Percentiles rank a stretch among this genome's conserved stretches.
Conservation (phyloP, 2,888 invertebrate species). For the Pseudoips prasinana region DNA sequence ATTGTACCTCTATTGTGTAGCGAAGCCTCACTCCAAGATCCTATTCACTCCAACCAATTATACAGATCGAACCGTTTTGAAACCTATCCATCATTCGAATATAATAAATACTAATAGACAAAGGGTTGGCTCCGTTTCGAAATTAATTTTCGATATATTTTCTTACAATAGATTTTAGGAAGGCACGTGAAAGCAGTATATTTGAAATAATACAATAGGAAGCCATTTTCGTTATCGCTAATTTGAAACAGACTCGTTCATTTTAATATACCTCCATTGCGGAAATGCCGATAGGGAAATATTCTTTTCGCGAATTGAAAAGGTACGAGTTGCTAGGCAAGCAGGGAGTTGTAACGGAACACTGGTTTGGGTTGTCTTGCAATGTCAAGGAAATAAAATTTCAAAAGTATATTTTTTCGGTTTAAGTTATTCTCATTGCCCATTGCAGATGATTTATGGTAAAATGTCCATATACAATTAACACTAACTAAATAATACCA, state of each 20-base stretch:
- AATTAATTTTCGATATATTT: constrained; percentile 27
- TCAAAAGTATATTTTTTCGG: no score
- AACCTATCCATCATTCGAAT: constrained; percentile 44
- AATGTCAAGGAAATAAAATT: no score
- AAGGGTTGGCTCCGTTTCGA: constrained; percentile 28
- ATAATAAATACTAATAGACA: constrained; percentile 40
- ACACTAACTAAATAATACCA: no score
- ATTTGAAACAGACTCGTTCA: constrained; percentile 25
- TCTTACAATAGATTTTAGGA: constrained; percentile 16
- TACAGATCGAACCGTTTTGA: constrained; percentile 47
- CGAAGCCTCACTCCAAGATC: constrained; percentile 40
- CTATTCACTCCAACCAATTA: constrained; percentile 54
- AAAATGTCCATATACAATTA: no score
- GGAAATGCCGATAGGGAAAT: constrained; percentile 41
- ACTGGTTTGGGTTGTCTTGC: constrained; percentile 43
- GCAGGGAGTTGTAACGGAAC: constrained; percentile 26
- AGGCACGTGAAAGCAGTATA: constrained; percentile 21
- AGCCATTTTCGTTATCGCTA: constrained; percentile 1
- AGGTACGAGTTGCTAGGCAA: constrained; percentile 32
- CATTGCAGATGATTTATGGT: no score
- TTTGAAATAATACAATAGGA: constrained; percentile 2
- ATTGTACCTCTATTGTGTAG: constrained; percentile 57
- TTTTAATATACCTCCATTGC: constrained; percentile 26
- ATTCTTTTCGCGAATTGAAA: constrained; percentile 47
- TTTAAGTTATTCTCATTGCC: no score